Percentiles rank a stretch among this genome's conserved stretches.
These are phyloP conservation scores for Dione juno DNA, from an alignment of 2,888 invertebrate species.

Conservation along the genomic window DNA sequence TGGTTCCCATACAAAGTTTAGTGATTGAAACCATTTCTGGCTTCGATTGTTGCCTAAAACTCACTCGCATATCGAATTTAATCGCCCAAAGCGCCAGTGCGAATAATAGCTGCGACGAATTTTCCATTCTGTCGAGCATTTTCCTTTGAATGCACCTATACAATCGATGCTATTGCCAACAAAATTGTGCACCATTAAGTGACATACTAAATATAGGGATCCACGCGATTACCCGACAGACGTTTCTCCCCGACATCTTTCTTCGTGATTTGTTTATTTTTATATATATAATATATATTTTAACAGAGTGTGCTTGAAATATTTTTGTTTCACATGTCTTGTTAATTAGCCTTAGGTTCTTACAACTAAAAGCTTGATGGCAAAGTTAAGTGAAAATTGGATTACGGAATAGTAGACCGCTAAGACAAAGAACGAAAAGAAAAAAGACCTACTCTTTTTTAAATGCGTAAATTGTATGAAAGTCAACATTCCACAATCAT, in stretches of 20 bases:
- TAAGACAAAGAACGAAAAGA: too few relatives aligned
- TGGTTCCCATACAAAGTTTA: constrained; percentile 39
- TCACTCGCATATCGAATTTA: constrained; percentile 70
- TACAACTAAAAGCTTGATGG: too few relatives aligned
- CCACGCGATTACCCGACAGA: constrained; percentile 65
- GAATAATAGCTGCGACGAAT: constrained; percentile 79
- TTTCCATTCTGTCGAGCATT: constrained; percentile 80
- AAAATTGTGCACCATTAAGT: constrained; percentile 80
- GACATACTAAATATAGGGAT: constrained; percentile 80
- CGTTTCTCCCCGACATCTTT: constrained; percentile 19
- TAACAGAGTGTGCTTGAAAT: too few relatives aligned
- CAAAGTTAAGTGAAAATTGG: too few relatives aligned
- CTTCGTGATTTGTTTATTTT: not conserved
- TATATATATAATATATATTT: not conserved
- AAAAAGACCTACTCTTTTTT: too few relatives aligned
- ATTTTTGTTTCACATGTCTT: too few relatives aligned
- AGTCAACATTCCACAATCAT: too few relatives aligned
- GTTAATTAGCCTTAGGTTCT: too few relatives aligned
- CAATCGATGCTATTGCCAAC: constrained; percentile 78
- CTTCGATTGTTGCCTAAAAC: constrained; percentile 52
- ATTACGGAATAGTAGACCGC: too few relatives aligned
- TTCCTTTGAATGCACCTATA: constrained; percentile 79
- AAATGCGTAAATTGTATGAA: too few relatives aligned
- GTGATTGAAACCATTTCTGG: constrained; percentile 49
- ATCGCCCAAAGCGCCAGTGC: constrained; percentile 76